These are phyloP conservation scores for Myopa testacea DNA, from an alignment of 2,888 invertebrate genomes.

Conservation along the genomic window DNA sequence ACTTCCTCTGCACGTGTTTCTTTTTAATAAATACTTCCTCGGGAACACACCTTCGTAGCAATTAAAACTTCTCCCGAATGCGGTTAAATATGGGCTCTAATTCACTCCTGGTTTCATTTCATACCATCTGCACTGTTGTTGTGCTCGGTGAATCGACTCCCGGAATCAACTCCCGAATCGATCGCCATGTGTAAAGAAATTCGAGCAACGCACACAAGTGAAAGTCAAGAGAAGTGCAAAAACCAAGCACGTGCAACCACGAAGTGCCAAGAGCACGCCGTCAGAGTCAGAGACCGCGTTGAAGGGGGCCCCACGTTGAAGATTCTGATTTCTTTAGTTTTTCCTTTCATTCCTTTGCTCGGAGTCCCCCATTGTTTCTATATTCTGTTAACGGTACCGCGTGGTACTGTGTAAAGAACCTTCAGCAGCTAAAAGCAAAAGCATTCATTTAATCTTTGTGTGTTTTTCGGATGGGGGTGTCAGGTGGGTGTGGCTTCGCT, in stretches of 20 bases:
- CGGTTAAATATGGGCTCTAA: neutral
- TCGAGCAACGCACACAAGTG: neutral
- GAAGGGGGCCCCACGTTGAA: neutral
- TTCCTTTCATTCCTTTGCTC: neutral
- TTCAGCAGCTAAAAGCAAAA: neutral
- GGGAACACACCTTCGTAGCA: too few relatives aligned
- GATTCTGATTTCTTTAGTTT: conserved; percentile 1
- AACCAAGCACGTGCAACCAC: neutral
- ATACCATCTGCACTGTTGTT: too few relatives aligned
- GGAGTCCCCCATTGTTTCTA: neutral
- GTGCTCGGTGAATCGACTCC: too few relatives aligned
- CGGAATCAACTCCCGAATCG: too few relatives aligned
- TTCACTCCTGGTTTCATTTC: neutral
- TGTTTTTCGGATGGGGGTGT: neutral
- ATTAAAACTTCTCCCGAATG: neutral
- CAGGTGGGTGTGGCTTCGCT: too few relatives aligned
- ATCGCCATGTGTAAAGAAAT: too few relatives aligned
- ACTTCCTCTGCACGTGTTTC: neutral
- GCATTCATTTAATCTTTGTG: neutral
- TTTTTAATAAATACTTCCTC: too few relatives aligned
- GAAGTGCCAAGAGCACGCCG: too few relatives aligned
- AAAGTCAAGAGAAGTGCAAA: neutral
- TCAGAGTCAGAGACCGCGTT: too few relatives aligned
- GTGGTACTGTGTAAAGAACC: neutral
- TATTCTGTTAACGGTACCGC: neutral